Evolutionary conservation across 1,140 invertebrate species (phyloP).

Genomic region (Zophobas atratus): DNA sequence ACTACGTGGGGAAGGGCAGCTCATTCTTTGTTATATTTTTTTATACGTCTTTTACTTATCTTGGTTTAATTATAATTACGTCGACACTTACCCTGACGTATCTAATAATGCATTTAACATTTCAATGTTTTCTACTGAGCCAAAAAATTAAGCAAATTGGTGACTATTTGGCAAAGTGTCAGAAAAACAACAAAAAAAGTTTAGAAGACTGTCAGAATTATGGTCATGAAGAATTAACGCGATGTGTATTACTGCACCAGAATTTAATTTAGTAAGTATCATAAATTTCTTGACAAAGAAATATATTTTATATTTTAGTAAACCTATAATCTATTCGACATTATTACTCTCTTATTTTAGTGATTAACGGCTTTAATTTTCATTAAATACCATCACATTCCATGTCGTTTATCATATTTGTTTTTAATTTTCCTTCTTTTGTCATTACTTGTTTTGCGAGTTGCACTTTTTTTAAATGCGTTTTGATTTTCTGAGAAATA

Average conservation of each 20-base stretch:
- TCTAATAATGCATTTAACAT: neutral
- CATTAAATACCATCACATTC: no score
- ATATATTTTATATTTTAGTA: no score
- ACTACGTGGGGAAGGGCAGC: neutral
- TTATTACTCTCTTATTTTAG: no score
- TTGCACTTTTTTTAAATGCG: no score
- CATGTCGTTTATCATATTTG: no score
- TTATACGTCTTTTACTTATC: neutral
- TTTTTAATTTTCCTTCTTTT: no score
- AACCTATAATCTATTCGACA: no score
- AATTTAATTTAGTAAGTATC: neutral
- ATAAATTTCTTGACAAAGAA: no score
- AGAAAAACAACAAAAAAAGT: neutral
- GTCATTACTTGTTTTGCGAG: no score
- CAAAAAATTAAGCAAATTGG: constrained; percentile 1
- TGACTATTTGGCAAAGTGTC: neutral
- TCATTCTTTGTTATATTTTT: neutral
- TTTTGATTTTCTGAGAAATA: no score
- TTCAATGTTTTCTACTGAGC: neutral
- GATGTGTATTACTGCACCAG: neutral
- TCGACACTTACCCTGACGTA: neutral
- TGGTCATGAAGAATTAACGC: constrained; percentile 1
- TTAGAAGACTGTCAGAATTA: neutral
- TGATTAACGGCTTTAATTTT: no score
- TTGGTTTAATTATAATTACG: neutral